Conservation (phyloP, 2,888 invertebrate genomes). For the Synanthedon andrenaeformis region DNA sequence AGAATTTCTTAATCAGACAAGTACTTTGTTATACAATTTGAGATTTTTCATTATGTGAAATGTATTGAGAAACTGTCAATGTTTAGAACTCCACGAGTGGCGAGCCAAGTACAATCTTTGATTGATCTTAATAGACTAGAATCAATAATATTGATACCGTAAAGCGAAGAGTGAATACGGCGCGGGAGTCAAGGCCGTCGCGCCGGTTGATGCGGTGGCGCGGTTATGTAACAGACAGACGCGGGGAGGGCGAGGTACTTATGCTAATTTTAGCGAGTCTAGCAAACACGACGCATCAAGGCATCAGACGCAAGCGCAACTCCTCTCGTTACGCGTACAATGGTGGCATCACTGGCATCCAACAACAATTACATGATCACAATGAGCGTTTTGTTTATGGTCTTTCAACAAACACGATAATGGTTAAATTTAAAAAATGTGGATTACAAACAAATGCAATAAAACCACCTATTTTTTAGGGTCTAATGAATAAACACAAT, state of each 20-base stretch:
- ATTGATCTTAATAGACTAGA: neutral
- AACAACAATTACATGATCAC: too few species aligned
- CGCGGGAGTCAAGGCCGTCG: conserved; percentile 67
- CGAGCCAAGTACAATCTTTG: neutral
- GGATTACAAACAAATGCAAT: too few species aligned
- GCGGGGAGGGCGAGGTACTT: conserved; percentile 36
- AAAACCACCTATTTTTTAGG: too few species aligned
- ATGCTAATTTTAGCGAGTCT: conserved; percentile 62
- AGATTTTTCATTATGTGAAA: too few species aligned
- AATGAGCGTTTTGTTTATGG: too few species aligned
- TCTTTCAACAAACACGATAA: too few species aligned
- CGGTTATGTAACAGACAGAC: conserved; percentile 55
- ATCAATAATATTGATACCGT: conserved; percentile 11
- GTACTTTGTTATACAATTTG: too few species aligned
- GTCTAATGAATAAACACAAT: too few species aligned
- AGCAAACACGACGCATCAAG: conserved; percentile 43
- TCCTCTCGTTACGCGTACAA: conserved; percentile 12
- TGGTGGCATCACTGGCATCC: neutral
- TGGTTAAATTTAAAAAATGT: too few species aligned
- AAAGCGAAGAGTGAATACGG: conserved; percentile 27
- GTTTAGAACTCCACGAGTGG: neutral
- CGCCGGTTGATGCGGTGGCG: conserved; percentile 21
- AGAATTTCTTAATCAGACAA: too few species aligned
- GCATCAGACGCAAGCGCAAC: conserved; percentile 29
- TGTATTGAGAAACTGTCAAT: neutral